Conservation (phyloP, 2,888 invertebrate genomes). For the Lochmaea capreae region DNA sequence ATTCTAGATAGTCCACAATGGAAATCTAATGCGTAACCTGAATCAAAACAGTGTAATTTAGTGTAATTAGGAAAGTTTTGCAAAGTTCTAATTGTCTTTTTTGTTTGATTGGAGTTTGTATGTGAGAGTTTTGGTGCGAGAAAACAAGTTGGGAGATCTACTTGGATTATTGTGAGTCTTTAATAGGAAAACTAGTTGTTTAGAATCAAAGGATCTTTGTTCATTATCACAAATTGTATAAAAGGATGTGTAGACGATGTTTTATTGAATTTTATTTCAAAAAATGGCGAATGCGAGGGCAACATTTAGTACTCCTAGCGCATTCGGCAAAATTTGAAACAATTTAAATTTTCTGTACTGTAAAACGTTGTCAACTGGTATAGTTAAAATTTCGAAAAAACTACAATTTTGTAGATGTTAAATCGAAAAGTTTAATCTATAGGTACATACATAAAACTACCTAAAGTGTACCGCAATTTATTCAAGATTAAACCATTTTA, state of each 20-base stretch:
- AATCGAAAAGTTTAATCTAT: too few relatives aligned
- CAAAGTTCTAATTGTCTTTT: slow-evolving; percentile 44
- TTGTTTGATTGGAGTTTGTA: slow-evolving; percentile 43
- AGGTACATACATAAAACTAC: too few relatives aligned
- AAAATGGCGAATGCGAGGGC: too few relatives aligned
- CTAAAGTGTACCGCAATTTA: not conserved
- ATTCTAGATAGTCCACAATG: slow-evolving; percentile 38
- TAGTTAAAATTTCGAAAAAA: too few relatives aligned
- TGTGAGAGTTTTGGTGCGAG: slow-evolving; percentile 28
- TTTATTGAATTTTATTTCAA: too few relatives aligned
- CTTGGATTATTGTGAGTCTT: slow-evolving; percentile 30
- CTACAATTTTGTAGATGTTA: too few relatives aligned
- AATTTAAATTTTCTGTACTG: too few relatives aligned
- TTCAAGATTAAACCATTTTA: not conserved
- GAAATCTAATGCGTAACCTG: slow-evolving; percentile 40
- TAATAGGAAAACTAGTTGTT: slow-evolving; percentile 21
- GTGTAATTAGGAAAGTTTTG: slow-evolving; percentile 44
- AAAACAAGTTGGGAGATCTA: slow-evolving; percentile 29
- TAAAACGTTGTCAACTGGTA: too few relatives aligned
- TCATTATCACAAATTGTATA: slow-evolving; percentile 3
- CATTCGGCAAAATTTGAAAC: too few relatives aligned
- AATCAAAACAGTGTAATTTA: slow-evolving; percentile 45
- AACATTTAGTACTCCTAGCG: too few relatives aligned
- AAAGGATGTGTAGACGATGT: not conserved
- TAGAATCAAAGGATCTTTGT: slow-evolving; percentile 22